phyloP scores from a whole-genome alignment of 2,797 vertebrate genomes.

The Takifugu ocellatus region DNA sequence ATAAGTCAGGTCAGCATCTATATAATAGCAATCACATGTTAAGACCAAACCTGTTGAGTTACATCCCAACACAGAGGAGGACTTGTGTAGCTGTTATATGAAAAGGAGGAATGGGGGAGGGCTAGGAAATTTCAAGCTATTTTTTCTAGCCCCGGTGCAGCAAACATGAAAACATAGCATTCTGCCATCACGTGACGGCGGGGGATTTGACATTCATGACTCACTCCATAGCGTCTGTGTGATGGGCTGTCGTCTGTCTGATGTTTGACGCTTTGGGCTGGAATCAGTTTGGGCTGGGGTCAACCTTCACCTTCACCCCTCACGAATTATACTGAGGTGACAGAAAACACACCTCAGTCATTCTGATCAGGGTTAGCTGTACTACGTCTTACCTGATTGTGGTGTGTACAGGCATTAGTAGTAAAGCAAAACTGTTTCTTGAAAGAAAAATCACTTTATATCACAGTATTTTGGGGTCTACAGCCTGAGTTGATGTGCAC shows the following conservation, averaged over 20 bases:
- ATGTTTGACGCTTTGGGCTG: conserved; percentile 66
- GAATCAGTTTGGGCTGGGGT: conserved; percentile 71
- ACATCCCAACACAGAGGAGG: too few relatives aligned
- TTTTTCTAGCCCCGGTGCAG: not conserved
- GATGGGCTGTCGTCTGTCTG: conserved; percentile 69
- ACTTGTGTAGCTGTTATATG: too few relatives aligned
- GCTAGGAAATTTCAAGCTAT: too few relatives aligned
- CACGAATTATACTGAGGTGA: conserved; percentile 74
- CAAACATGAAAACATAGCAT: conserved; percentile 45
- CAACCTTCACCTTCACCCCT: conserved; percentile 68
- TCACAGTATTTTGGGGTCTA: not conserved
- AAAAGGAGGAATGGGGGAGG: too few relatives aligned
- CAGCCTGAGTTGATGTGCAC: not conserved
- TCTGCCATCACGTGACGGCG: conserved; percentile 8
- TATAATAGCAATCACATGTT: too few relatives aligned
- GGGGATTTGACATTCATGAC: conserved; percentile 60
- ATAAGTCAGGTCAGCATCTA: not conserved
- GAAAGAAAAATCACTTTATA: not conserved
- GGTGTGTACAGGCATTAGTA: conserved; percentile 32
- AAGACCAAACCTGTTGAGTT: too few relatives aligned
- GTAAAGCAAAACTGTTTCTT: conserved; percentile 9
- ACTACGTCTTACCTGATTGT: conserved; percentile 63
- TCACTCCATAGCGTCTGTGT: conserved; percentile 78
- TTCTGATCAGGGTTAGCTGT: conserved; percentile 60
- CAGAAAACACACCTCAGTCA: conserved; percentile 78